phyloP scores from a whole-genome alignment of 2,797 vertebrate species.

The Crocodylus rhombifer region DNA sequence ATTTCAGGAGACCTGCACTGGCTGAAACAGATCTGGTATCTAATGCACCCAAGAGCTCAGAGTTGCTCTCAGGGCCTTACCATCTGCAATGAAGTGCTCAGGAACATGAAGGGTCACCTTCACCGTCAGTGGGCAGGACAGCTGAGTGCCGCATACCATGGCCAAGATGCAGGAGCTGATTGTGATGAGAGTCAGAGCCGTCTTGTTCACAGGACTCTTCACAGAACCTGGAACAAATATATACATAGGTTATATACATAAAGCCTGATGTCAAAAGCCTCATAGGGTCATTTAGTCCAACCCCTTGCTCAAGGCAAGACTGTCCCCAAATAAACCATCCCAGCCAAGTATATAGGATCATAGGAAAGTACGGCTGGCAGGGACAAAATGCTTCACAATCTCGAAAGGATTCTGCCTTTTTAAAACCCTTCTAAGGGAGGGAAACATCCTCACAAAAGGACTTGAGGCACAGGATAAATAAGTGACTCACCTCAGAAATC shows the following conservation, averaged over 20 bases:
- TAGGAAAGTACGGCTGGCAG: background rate
- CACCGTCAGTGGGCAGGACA: conserved; percentile 94
- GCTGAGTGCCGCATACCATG: conserved; percentile 94
- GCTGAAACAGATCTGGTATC: no score
- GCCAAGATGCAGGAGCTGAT: conserved; percentile 95
- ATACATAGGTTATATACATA: conserved; percentile 1
- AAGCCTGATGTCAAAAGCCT: background rate
- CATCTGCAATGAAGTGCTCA: conserved; percentile 97
- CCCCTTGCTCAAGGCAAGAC: no score
- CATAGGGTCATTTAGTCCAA: no score
- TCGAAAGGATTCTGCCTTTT: background rate
- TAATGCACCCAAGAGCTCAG: fast-evolving
- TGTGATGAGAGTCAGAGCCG: conserved; percentile 93
- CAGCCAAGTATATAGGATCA: no score
- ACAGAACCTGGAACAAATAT: conserved; percentile 85
- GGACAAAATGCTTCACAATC: background rate
- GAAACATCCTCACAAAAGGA: background rate
- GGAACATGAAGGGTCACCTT: conserved; percentile 98
- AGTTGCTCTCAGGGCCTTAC: conserved; percentile 81
- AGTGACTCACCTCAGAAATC: background rate
- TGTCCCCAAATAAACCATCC: background rate
- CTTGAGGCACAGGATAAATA: background rate
- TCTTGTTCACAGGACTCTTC: conserved; percentile 96
- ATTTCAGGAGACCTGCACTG: background rate
- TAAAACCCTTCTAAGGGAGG: background rate